Evolutionary conservation across 2,797 vertebrate species (phyloP).

Genomic region (Fundulus diaphanus): DNA sequence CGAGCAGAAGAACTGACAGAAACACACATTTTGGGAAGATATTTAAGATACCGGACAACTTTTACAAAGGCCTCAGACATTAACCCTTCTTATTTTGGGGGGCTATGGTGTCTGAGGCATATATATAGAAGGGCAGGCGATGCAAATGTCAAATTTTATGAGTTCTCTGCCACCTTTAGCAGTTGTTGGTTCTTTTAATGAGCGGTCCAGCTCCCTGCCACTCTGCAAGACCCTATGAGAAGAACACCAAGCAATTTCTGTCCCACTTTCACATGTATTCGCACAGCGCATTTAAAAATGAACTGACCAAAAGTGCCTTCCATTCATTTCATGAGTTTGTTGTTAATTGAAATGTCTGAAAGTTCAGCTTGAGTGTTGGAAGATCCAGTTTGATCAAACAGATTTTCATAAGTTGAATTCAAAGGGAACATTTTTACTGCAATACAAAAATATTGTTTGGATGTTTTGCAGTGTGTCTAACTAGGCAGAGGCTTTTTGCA

Average conservation of each 20-base stretch:
- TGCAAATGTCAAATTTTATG: slow-evolving; percentile 1
- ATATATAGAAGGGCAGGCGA: neutral
- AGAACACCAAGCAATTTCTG: neutral
- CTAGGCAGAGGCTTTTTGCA: neutral
- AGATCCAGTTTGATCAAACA: neutral
- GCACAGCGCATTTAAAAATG: neutral
- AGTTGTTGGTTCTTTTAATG: neutral
- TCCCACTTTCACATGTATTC: neutral
- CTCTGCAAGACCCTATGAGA: no score
- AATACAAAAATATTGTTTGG: neutral
- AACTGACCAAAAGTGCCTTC: neutral
- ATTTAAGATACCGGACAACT: neutral
- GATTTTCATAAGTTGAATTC: neutral
- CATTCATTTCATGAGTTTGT: neutral
- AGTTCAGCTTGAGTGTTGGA: neutral
- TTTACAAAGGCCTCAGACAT: neutral
- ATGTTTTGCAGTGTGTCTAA: neutral
- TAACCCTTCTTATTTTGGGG: neutral
- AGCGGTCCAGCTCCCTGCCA: neutral
- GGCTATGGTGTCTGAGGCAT: neutral
- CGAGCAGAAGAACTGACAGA: no score
- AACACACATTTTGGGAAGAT: neutral
- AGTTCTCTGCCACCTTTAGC: neutral
- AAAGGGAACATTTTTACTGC: neutral
- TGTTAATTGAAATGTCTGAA: neutral